Percentiles rank a stretch among this genome's conserved stretches.
Conservation (phyloP, 2,113 vertebrate genomes). For the Podarcis cretensis region DNA sequence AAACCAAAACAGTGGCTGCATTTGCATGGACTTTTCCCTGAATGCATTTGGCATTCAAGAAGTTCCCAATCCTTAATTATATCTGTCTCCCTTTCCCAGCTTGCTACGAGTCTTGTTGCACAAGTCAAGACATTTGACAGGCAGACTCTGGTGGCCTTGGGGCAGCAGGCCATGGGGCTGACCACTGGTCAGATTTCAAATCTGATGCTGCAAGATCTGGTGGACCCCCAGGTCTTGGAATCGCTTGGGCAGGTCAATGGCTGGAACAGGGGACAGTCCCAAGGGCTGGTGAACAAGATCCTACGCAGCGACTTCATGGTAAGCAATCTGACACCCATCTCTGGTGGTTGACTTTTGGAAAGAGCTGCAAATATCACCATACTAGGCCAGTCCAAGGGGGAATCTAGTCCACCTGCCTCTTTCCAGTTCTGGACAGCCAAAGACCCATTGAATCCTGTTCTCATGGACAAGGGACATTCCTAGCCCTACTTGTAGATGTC, state of each 20-base stretch:
- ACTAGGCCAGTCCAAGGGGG: background rate
- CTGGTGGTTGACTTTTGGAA: background rate
- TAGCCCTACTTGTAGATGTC: too few species aligned
- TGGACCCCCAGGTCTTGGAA: slow-evolving; percentile 7
- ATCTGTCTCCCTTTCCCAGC: background rate
- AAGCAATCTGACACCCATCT: background rate
- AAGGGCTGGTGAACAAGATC: slow-evolving; percentile 24
- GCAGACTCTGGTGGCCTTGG: slow-evolving; percentile 24
- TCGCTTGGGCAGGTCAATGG: slow-evolving; percentile 31
- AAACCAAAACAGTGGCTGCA: background rate
- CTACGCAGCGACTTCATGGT: slow-evolving; percentile 18
- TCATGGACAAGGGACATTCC: too few species aligned
- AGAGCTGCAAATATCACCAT: background rate
- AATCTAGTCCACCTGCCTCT: background rate
- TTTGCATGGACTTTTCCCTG: background rate
- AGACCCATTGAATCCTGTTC: background rate
- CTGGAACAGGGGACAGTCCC: slow-evolving; percentile 39
- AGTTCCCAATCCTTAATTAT: background rate
- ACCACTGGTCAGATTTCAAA: slow-evolving; percentile 28
- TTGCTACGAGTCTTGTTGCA: slow-evolving; percentile 27
- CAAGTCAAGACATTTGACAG: slow-evolving; percentile 14
- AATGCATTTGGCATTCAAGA: background rate
- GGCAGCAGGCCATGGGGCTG: slow-evolving; percentile 42
- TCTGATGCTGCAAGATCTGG: background rate
- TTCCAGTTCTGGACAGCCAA: background rate